Conservation (phyloP, 2,888 invertebrate species). For the Linhomoeus sp. region DNA sequence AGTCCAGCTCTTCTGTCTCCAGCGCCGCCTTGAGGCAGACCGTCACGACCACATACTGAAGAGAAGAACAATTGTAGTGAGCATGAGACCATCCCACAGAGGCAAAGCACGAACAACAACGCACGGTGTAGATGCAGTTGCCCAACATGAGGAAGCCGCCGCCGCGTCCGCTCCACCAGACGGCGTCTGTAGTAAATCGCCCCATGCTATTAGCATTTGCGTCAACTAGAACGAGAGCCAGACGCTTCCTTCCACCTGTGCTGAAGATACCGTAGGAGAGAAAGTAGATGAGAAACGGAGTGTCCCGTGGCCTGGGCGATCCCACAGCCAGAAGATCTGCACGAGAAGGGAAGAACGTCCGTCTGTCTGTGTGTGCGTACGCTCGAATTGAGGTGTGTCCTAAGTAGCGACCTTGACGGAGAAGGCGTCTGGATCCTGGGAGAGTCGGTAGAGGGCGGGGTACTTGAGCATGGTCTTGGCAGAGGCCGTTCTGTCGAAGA, state of each 20-base stretch:
- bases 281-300: constrained; percentile 85
- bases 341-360: no score
- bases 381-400: not conserved
- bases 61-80: constrained; percentile 41
- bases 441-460: constrained; percentile 50
- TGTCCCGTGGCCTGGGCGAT: constrained; percentile 77
- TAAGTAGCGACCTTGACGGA: constrained; percentile 40
- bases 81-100: not conserved
- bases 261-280: constrained; percentile 39
- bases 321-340: constrained; percentile 87
- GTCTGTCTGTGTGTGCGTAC: not conserved
- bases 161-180: constrained; percentile 47
- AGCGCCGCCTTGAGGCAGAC: constrained; percentile 96
- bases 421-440: constrained; percentile 54
- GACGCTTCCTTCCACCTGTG: no score
- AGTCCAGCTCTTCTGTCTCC: constrained; percentile 78
- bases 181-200: constrained; percentile 29
- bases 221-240: no score
- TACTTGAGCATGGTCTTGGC: constrained; percentile 61
- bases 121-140: constrained; percentile 84
- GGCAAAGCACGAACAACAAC: constrained; percentile 25
- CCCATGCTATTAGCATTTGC: no score
- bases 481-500: constrained; percentile 88
- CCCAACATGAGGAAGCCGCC: constrained; percentile 86
- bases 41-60: constrained; percentile 79